These are phyloP conservation scores for Malaclemys terrapin DNA, from an alignment of 2,113 vertebrate genomes.

Conservation along the genomic window DNA sequence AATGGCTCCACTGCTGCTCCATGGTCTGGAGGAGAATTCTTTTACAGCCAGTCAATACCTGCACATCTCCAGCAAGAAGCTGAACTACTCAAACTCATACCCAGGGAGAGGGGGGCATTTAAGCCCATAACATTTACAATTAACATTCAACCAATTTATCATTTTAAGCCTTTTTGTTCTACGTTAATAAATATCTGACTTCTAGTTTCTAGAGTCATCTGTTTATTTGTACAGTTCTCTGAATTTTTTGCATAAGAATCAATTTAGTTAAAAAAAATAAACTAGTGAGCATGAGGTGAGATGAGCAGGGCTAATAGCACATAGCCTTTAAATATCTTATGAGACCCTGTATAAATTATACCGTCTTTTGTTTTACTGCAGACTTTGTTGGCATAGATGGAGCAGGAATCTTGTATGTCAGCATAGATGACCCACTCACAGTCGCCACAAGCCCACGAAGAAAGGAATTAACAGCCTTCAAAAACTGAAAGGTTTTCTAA, in stretches of 20 bases:
- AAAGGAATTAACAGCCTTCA: slow-evolving; percentile 67
- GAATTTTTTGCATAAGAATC: not conserved
- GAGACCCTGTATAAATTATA: slow-evolving; percentile 2
- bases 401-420: slow-evolving; percentile 49
- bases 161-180: not conserved
- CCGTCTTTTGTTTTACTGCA: slow-evolving; percentile 32
- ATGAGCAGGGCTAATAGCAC: not conserved
- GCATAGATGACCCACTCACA: slow-evolving; percentile 42
- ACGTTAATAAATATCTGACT: not conserved
- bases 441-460: slow-evolving; percentile 63
- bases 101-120: not conserved
- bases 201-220: not conserved
- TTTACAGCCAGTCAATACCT: not conserved
- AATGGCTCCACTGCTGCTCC: not conserved
- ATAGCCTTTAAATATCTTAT: slow-evolving; percentile 18
- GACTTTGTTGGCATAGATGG: slow-evolving; percentile 17
- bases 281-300: not conserved
- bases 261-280: slow-evolving; percentile 10
- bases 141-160: not conserved
- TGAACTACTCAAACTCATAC: not conserved
- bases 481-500: slow-evolving; percentile 73
- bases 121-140: not conserved
- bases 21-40: not conserved
- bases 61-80: not conserved
- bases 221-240: not conserved